These are phyloP conservation scores for Lepidocyrtinus sp. DNA, from an alignment of 2,888 invertebrate species.

Conservation along the genomic window DNA sequence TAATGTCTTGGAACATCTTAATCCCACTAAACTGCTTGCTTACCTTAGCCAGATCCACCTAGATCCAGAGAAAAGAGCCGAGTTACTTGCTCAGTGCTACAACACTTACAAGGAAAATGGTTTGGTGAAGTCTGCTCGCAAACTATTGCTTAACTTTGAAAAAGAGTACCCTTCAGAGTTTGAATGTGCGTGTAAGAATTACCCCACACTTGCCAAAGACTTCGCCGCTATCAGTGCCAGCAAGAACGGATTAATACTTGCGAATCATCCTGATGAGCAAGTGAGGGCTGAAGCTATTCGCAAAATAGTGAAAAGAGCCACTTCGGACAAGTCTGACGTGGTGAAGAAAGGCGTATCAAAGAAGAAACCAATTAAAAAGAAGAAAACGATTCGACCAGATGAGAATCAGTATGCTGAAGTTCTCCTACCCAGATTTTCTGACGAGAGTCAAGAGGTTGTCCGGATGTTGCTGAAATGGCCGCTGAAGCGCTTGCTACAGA, in stretches of 20 bases:
- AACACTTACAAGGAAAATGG: slow-evolving; percentile 36
- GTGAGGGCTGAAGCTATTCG: slow-evolving; percentile 80
- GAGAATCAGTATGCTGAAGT: slow-evolving; percentile 79
- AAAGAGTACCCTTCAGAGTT: slow-evolving; percentile 81
- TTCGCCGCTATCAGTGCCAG: too few relatives aligned
- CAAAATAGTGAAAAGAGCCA: slow-evolving; percentile 76
- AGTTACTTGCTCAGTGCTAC: slow-evolving; percentile 60
- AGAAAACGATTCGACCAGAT: slow-evolving; percentile 71
- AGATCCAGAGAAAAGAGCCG: slow-evolving; percentile 55
- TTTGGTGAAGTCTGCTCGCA: slow-evolving; percentile 75
- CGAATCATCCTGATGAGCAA: slow-evolving; percentile 81
- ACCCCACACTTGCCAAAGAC: slow-evolving; percentile 70
- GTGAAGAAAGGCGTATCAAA: slow-evolving; percentile 21
- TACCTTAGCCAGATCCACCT: slow-evolving; percentile 55
- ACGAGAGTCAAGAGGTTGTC: slow-evolving; percentile 80
- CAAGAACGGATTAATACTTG: too few relatives aligned
- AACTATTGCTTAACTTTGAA: slow-evolving; percentile 78
- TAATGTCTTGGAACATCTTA: slow-evolving; percentile 30
- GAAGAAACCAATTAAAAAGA: slow-evolving; percentile 27
- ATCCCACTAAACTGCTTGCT: slow-evolving; percentile 37
- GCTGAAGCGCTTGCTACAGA: slow-evolving; percentile 72
- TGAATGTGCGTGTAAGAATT: slow-evolving; percentile 79
- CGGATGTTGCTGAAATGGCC: slow-evolving; percentile 73
- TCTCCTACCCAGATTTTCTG: slow-evolving; percentile 79
- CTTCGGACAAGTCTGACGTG: background rate